Evolutionary conservation across 2,888 invertebrate species (phyloP).

Genomic region (Pristionchus maxplancki): DNA sequence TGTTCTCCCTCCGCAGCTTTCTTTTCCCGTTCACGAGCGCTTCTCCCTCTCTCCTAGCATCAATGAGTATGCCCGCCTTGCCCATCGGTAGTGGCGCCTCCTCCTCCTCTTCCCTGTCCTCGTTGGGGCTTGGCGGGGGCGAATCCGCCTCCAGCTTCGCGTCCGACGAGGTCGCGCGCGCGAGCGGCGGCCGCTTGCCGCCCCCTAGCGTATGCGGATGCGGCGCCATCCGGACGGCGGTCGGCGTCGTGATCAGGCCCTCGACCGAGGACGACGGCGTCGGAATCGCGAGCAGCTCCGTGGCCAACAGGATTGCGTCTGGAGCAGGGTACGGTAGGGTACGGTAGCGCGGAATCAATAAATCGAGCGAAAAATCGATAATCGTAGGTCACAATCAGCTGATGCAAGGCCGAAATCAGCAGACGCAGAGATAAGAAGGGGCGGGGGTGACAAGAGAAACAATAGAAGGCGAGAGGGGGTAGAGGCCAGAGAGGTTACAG

Average conservation of each 20-base stretch:
- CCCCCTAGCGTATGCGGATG: too few relatives aligned
- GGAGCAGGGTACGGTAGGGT: neutral
- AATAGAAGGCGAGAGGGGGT: neutral
- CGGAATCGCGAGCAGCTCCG: conserved; percentile 45
- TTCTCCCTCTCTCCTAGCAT: conserved; percentile 35
- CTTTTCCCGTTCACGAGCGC: conserved; percentile 52
- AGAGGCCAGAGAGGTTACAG: neutral
- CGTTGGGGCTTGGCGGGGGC: neutral
- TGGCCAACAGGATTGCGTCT: conserved; percentile 25
- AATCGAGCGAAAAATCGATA: too few relatives aligned
- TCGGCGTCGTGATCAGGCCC: conserved; percentile 21
- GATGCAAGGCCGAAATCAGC: neutral
- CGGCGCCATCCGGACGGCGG: neutral
- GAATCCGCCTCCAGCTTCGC: neutral
- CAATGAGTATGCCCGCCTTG: neutral
- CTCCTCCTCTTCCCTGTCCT: conserved; percentile 46
- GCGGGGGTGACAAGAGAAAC: neutral
- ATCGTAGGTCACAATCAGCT: too few relatives aligned
- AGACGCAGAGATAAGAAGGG: neutral
- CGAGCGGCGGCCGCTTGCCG: neutral
- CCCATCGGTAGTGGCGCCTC: conserved; percentile 9
- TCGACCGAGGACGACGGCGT: conserved; percentile 2
- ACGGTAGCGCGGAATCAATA: neutral
- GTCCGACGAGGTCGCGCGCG: neutral
- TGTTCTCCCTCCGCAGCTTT: conserved; percentile 45